Evolutionary conservation across 2,113 vertebrate genomes (phyloP).

Genomic region (Prunella fulvescens): DNA sequence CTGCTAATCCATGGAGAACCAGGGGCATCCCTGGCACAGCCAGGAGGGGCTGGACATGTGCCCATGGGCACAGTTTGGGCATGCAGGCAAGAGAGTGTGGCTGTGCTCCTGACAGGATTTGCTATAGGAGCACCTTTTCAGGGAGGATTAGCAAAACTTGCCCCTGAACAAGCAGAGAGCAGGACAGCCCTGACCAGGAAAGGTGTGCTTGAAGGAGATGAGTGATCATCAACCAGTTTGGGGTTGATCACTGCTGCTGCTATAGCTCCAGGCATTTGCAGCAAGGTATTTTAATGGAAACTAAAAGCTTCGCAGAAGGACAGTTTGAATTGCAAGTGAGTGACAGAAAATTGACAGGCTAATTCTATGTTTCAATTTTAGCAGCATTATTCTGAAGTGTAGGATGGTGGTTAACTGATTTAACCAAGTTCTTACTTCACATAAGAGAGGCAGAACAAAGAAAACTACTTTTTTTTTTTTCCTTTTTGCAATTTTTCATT

Average conservation of each 20-base stretch:
- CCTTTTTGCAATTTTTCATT: neutral
- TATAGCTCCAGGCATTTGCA: neutral
- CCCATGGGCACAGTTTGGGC: neutral
- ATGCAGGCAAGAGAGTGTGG: neutral
- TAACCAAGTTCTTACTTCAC: constrained; percentile 18
- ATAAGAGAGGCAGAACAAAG: constrained; percentile 35
- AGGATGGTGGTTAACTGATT: constrained; percentile 52
- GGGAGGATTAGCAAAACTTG: neutral
- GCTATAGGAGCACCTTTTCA: neutral
- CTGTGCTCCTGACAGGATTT: neutral
- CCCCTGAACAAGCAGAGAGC: neutral
- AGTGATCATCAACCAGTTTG: neutral
- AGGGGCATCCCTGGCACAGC: neutral
- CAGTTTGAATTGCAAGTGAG: constrained; percentile 10
- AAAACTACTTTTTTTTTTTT: neutral
- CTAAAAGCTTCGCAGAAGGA: constrained; percentile 27
- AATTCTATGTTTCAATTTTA: constrained; percentile 65
- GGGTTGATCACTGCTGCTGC: neutral
- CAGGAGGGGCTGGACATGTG: neutral
- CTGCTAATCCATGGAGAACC: neutral
- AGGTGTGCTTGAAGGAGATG: neutral
- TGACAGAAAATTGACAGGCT: constrained; percentile 41
- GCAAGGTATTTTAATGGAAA: constrained; percentile 8
- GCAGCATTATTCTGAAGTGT: constrained; percentile 49
- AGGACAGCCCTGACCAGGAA: neutral